A percentile compares a stretch with the other conserved stretches of the same genome.
Evolutionary conservation across 2,113 vertebrate species (phyloP).

Genomic region (Lophochroa leadbeateri): DNA sequence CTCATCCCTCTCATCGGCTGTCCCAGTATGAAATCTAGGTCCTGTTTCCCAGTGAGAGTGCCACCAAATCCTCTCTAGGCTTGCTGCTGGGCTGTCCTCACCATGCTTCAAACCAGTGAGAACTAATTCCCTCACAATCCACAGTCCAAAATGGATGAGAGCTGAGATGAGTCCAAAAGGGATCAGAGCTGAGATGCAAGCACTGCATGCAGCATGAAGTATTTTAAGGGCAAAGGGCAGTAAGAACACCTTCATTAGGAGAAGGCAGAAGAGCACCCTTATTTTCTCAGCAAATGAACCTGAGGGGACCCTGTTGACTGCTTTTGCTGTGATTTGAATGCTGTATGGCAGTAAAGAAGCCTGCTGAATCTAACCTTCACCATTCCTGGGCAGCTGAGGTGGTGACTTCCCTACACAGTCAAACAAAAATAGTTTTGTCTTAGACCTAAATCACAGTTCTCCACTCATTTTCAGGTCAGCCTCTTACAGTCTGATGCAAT

Average conservation of each 20-base stretch:
- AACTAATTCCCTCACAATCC: neutral
- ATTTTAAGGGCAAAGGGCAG: neutral
- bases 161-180: neutral
- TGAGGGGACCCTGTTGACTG: neutral
- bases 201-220: neutral
- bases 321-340: neutral
- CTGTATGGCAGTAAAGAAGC: neutral
- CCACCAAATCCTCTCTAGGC: neutral
- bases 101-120: neutral
- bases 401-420: neutral
- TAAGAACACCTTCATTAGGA: neutral
- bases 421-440: neutral
- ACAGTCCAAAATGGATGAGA: neutral
- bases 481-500: slow-evolving; percentile 33
- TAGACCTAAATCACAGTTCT: neutral
- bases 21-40: neutral
- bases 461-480: neutral
- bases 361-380: neutral
- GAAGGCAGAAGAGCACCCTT: neutral
- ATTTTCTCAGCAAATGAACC: neutral
- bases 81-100: neutral
- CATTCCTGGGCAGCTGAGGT: neutral
- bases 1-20: neutral
- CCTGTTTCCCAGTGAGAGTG: neutral
- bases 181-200: neutral